Evolutionary conservation across 2,888 invertebrate species (phyloP), one percentile per base, ranked within the genome.

Genomic region (Lysandra coridon): DNA sequence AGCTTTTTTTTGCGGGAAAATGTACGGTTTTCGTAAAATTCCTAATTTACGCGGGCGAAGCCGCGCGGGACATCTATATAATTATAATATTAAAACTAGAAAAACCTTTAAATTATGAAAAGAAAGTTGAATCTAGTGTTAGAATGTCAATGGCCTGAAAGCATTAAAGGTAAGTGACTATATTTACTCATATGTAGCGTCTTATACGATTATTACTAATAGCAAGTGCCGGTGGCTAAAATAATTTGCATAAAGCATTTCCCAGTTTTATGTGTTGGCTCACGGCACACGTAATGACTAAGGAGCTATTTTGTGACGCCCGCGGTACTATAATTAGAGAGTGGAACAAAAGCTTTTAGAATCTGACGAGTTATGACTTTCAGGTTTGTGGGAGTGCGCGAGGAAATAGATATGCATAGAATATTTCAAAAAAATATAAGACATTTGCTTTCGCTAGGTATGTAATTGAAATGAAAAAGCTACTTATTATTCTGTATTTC

Each of bases 241-340:
- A 88, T 88, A 88, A 90, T 92, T 93, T 91, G 90, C 92, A 92
- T 92, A 90, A 90, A 90, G 88, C 87, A 88, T 91, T 91, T 87
- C 86, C 86, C 86, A 85, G 86, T 85, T 91, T 92, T 93, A 92
- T 92, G 86, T 89, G 88, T 85, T 85, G 84, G 86, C 91, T 90
- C 92, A 93, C 92, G 92, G 87, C 91, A 92, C 89, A 88, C 88
- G 87, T 93, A 92, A 92, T 92, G 89, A 89, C 88, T 87, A 85
- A 90, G 91, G 89, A 90, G 88, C 89, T 88, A 87, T 88, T 90
- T 89, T 86, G 88, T 87, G 91, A 92, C 92, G 91, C 92, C 91
- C 90, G 89, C 84, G 83, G 85, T 85, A 85, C 88, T 89, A 88
- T 92, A 92, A 93, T 92, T 92, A 92, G 88, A 87, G 89, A 84